Evolutionary conservation across 2,888 invertebrate species (phyloP), one percentile per base, ranked within the genome.

Genomic region (Saturnia pavonia): DNA sequence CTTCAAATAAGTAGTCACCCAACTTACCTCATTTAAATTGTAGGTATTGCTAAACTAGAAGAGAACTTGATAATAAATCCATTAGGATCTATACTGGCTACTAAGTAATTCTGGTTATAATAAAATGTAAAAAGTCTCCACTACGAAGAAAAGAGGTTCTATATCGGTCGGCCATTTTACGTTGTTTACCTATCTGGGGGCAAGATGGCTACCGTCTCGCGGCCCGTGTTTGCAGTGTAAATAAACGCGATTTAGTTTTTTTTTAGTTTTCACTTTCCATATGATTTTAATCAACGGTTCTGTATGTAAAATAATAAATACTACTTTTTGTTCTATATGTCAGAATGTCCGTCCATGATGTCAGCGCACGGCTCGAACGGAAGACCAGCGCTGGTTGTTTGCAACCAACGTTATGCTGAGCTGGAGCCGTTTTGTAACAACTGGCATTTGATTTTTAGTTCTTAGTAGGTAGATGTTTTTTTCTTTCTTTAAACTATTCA

Each of bases 191-290:
- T 77, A 78, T 74, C 78, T 77, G 78, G 74, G 73, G 72, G 75
- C 78, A 85, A 85, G 83, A 85, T 85, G 85, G 85, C 85, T 85
- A 84, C 85, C 84, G 85, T 80, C 77, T 76, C 75, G 79, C 77
- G 14, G 78, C 75, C 73, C 73, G 67, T 78, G 77, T 84, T 82
- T 79, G 77, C 75, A 75, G 75, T 75, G 79, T 82, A 82, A 85
- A 85, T 79, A 85, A 78, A 74, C 34, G 60, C 27, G 72, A 69
- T 80, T 79, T 82, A 80, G 76, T 81, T 80, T 76, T 69, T n/a
- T n/a, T 76, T 69, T 25, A 27, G 19, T 27, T 66, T 69, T 66
- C 57, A 43, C 22, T 60, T 60, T 14, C 43, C 42, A 65, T 48
- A 48, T 63, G 9, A 42, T 22, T 14, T 40, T n/a, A 40, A 51